A percentile compares a stretch with the other conserved stretches of the same genome.
These are phyloP conservation scores for Philonicus albiceps DNA, from an alignment of 2,888 invertebrate species.

Conservation along the genomic window DNA sequence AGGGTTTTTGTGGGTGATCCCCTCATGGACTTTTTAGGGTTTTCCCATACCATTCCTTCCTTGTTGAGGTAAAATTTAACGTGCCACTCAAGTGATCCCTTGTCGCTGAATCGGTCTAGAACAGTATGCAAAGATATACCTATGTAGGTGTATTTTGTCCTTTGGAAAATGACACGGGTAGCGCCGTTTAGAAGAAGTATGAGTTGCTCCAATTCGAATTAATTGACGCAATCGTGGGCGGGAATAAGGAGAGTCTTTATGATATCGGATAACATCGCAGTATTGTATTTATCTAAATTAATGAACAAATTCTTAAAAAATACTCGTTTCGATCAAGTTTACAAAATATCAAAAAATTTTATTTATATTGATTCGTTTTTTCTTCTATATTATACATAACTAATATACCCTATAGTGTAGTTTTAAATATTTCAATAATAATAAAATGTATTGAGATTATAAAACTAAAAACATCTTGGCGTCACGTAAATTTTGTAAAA, in stretches of 20 bases:
- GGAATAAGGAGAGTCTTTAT: neutral
- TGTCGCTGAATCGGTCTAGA: neutral
- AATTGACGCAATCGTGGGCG: neutral
- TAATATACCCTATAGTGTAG: too few species aligned
- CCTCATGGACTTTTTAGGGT: neutral
- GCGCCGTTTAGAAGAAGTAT: neutral
- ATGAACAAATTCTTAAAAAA: too few species aligned
- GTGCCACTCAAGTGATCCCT: neutral
- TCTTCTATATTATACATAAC: too few species aligned
- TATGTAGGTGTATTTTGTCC: neutral
- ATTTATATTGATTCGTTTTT: too few species aligned
- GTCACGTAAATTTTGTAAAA: too few species aligned
- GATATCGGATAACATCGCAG: neutral
- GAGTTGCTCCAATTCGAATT: neutral
- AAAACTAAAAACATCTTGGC: too few species aligned
- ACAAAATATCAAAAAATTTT: too few species aligned
- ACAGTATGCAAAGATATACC: neutral
- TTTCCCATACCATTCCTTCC: neutral
- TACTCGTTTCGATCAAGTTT: too few species aligned
- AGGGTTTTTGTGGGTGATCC: slow-evolving; percentile 11
- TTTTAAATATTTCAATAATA: too few species aligned
- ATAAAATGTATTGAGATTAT: too few species aligned
- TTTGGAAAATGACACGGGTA: neutral
- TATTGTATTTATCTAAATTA: neutral
- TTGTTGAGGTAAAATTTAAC: neutral